Percentiles rank a stretch among this genome's conserved stretches.
These are phyloP conservation scores for Rotaria magnacalcarata DNA, from an alignment of 2,888 invertebrate genomes.

Conservation along the genomic window DNA sequence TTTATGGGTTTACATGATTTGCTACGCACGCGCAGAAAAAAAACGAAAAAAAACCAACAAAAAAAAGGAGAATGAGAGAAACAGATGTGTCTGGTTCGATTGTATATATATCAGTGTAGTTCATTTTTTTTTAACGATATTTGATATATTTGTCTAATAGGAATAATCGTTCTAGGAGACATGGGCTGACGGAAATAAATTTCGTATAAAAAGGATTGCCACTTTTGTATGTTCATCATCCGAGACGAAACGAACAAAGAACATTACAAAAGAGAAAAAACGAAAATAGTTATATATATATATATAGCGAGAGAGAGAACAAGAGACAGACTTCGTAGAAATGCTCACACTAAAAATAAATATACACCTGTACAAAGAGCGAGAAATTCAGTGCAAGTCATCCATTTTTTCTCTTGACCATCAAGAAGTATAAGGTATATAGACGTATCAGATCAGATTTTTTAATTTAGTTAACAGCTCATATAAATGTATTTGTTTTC, in stretches of 20 bases:
- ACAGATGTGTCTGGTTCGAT: constrained; percentile 23
- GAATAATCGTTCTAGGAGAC: not conserved
- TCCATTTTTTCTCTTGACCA: not conserved
- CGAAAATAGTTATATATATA: not conserved
- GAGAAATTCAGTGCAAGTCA: not conserved
- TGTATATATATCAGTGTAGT: not conserved
- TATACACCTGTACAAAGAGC: constrained; percentile 23
- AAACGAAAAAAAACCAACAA: constrained; percentile 16
- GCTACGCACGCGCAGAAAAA: constrained; percentile 27
- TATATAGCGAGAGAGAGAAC: not conserved
- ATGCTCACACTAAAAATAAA: constrained; percentile 28
- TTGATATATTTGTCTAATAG: not conserved
- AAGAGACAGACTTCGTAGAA: not conserved
- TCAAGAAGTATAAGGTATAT: not conserved
- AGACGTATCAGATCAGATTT: constrained; percentile 22
- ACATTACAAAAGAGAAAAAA: not conserved
- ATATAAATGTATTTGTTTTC: not conserved
- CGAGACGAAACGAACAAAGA: not conserved
- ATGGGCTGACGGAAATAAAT: not conserved
- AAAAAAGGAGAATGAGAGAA: not conserved
- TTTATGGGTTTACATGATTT: constrained; percentile 21
- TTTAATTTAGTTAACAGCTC: not conserved
- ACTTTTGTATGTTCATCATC: not conserved
- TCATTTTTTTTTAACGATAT: not conserved
- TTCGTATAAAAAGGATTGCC: not conserved